Evolutionary conservation across 53 echinoderm and acorn worm species (phyloP), one percentile per base, ranked within the genome.

Genomic region (Echinarachnius parma): DNA sequence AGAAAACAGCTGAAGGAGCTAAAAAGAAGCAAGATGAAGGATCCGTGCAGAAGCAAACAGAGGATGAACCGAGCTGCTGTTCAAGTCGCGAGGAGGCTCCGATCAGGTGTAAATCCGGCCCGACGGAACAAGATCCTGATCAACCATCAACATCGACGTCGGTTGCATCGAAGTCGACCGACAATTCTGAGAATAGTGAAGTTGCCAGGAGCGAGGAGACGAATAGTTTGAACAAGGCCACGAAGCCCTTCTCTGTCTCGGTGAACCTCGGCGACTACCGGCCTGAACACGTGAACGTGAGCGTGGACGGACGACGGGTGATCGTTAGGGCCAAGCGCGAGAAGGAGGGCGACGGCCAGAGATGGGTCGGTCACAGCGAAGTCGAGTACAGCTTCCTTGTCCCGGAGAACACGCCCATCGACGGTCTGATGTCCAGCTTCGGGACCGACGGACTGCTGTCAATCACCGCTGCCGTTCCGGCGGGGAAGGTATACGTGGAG

Each of bases 361-460:
- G 14, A 2, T 64, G 64, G 64, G 28, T 2, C 22, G 42, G 64
- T 22, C 64, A 44, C 14, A 64, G 64, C 46, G 16, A 64, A 9
- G 64, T 64, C 10, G 45, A 39, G 44, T 64, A 64, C 26, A 64
- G 64, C 64, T 64, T 64, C 64, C 8, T 44, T 24, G 14, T 64
- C 24, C 64, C 64, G 13, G 64, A 64, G 28, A 23, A 23, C 11
- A 64, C 64, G 8, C 45, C 42, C 16, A 10, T 45, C 9, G 24
- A 37, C 20, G 26, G 46, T 64, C 64, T 64, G 46, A 64, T 45
- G 15, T 45, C 64, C 8, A 44, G 42, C 64, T 64, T 64, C 8
- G 33, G 19, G 22, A 45, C 26, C 21, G 45, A 64, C 21, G 64
- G 64, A 44, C 22, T 64, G 11, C 42, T 64, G 16, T 64, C 64